These are phyloP conservation scores for Trinectes maculatus DNA, from an alignment of 2,113 vertebrate species.

Conservation along the genomic window DNA sequence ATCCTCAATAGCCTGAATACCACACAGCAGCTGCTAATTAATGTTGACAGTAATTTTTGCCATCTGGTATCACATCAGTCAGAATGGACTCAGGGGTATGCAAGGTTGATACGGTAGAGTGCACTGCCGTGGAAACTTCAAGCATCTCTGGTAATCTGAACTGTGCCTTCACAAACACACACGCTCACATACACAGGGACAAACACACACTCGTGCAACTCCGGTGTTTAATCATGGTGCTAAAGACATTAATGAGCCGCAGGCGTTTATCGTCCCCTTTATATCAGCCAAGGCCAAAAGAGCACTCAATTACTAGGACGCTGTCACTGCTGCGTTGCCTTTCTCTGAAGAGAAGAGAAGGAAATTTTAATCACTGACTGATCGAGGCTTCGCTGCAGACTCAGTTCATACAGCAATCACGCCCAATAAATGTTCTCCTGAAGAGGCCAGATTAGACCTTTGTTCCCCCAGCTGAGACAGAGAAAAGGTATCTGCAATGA, in stretches of 20 bases:
- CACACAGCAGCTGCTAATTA: slow-evolving; percentile 39
- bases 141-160: slow-evolving; percentile 7
- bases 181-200: not conserved
- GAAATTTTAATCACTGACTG: slow-evolving; percentile 24
- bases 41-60: slow-evolving; percentile 39
- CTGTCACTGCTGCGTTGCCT: slow-evolving; percentile 27
- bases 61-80: slow-evolving; percentile 35
- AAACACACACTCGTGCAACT: slow-evolving; percentile 16
- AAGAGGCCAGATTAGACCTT: slow-evolving; percentile 24
- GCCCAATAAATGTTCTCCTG: slow-evolving; percentile 37
- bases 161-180: slow-evolving; percentile 1
- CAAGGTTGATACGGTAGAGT: slow-evolving; percentile 25
- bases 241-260: slow-evolving; percentile 62
- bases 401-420: slow-evolving; percentile 51
- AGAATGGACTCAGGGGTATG: slow-evolving; percentile 29
- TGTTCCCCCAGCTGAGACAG: slow-evolving; percentile 7
- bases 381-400: slow-evolving; percentile 16
- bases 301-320: slow-evolving; percentile 45
- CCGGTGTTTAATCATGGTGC: slow-evolving; percentile 56
- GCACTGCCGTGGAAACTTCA: slow-evolving; percentile 23
- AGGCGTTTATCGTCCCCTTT: slow-evolving; percentile 53
- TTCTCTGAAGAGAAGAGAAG: slow-evolving; percentile 23
- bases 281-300: slow-evolving; percentile 50
- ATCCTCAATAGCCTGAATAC: slow-evolving; percentile 20
- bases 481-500: slow-evolving; percentile 53